Evolutionary conservation across 92 coral and sea anemone genomes (phyloP), one percentile per base, ranked within the genome.

Genomic region (Pocillopora meandrina): DNA sequence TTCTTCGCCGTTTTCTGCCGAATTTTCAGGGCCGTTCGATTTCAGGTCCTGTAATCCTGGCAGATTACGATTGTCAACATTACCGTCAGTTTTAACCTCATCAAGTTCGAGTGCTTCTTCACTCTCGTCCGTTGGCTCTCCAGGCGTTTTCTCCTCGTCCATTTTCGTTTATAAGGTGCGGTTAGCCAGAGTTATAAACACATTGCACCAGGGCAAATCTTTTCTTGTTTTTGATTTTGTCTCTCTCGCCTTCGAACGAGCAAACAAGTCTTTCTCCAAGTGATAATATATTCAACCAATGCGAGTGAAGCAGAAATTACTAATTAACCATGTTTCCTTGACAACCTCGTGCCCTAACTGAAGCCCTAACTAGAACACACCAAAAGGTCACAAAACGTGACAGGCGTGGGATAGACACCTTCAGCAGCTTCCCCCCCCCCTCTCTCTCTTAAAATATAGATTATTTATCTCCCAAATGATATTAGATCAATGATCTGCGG

Each of bases 301-400:
- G 78, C 71, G 56, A 72, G 72, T 26, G 21, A 42, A 82, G 79
- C 78, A 71, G 19, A 21, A 21, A 9, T 61, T 73, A 62, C 11
- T 74, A 72, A 83, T 72, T 74, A 52, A 52, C 71, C 73, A 74
- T 52, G 86, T 83, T 74, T 26, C 86, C 86, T 74, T 61, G 86
- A 55, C 86, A 83, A 83, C 86, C 23, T 26, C 31, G 31, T 26
- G 31, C 31, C 31, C 31, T 26, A 26, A 0, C 23, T 33, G 16
- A 18, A 16, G 36, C 12, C 23, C 35, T 21, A 12, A 47, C 26
- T n/a, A 78, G 55, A 58, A 17, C 57, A 75, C 67, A 34, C 79
- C 15, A 21, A 26, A 26, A 26, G 31, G 31, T 26, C 79, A 34
- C 16, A 15, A 33, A 26, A 34, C 65, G 19, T 3, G 62, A 79